Evolutionary conservation across 2,113 vertebrate genomes (phyloP).

Genomic region (Rhabdomys dilectus): DNA sequence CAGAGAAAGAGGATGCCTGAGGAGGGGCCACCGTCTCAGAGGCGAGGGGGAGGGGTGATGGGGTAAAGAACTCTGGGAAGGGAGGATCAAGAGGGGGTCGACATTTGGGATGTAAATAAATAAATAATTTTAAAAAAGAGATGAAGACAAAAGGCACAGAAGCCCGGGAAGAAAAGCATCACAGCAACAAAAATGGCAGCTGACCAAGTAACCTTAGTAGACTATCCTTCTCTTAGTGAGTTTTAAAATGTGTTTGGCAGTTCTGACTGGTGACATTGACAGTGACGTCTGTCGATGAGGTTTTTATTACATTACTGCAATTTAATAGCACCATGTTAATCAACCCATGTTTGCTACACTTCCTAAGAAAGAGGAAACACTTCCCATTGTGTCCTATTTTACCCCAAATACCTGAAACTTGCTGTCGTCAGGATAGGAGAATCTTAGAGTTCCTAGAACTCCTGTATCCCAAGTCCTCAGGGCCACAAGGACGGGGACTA

Average conservation of each 20-base stretch:
- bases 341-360: constrained; percentile 69
- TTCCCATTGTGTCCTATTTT: constrained; percentile 67
- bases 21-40: no score
- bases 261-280: constrained; percentile 20
- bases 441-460: neutral
- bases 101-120: neutral
- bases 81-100: neutral
- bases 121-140: neutral
- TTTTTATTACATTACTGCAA: constrained; percentile 82
- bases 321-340: constrained; percentile 79
- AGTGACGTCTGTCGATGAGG: neutral
- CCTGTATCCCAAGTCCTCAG: neutral
- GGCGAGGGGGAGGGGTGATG: no score
- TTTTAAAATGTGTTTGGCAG: constrained; percentile 22
- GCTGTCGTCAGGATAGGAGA: neutral
- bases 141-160: neutral
- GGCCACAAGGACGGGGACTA: neutral
- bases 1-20: no score
- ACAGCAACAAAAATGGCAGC: neutral
- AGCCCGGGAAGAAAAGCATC: neutral
- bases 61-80: no score
- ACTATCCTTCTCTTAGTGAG: neutral
- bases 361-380: constrained; percentile 77
- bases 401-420: neutral
- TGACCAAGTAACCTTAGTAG: neutral